These are phyloP conservation scores for Amblyornis subalaris DNA, from an alignment of 2,113 vertebrate genomes.

Conservation along the genomic window DNA sequence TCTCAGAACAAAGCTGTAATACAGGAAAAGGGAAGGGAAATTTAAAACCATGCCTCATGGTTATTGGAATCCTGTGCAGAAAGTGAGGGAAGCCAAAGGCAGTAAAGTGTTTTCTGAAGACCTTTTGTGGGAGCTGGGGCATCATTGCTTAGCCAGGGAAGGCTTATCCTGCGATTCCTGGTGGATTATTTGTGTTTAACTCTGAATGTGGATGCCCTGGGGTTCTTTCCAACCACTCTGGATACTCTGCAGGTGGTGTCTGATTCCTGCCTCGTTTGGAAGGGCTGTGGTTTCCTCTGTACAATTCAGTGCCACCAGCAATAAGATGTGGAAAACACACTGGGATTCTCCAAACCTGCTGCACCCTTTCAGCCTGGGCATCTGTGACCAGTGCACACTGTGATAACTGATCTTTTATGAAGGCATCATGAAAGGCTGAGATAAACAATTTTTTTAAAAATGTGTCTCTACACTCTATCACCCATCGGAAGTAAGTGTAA, in stretches of 20 bases:
- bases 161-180: neutral
- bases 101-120: neutral
- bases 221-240: neutral
- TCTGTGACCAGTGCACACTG: neutral
- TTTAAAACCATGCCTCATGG: neutral
- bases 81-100: neutral
- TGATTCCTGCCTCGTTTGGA: neutral
- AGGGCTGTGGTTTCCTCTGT: neutral
- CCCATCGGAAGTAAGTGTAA: neutral
- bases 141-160: neutral
- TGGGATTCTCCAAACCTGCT: neutral
- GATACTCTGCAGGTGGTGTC: neutral
- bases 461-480: neutral
- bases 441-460: neutral
- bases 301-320: neutral
- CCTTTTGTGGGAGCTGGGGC: neutral
- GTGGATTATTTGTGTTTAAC: neutral
- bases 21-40: neutral
- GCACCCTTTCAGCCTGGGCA: neutral
- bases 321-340: neutral
- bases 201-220: neutral
- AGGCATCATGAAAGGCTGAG: neutral
- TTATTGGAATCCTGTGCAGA: neutral
- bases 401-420: neutral
- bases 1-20: neutral